Conservation (phyloP, 2,797 vertebrate genomes). For the Phaenicophaeus curvirostris region DNA sequence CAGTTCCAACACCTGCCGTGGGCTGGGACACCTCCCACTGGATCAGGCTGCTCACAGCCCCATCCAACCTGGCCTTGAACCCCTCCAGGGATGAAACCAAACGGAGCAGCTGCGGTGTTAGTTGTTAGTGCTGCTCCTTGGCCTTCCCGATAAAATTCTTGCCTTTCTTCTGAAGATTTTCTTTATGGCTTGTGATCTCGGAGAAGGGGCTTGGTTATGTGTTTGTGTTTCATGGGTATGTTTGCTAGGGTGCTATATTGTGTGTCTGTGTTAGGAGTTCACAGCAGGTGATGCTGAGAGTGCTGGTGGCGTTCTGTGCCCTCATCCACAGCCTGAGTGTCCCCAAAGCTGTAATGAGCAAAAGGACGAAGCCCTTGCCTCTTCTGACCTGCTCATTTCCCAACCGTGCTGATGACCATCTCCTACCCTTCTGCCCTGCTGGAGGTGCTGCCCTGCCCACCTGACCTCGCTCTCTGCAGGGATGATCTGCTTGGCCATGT, state of each 20-base stretch:
- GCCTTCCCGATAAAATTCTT: background rate
- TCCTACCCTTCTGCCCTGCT: background rate
- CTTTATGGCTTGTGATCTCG: background rate
- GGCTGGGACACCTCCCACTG: too few relatives aligned
- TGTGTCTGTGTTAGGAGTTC: background rate
- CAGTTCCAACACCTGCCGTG: too few relatives aligned
- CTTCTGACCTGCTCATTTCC: background rate
- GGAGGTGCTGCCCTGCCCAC: background rate
- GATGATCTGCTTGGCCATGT: constrained; percentile 14
- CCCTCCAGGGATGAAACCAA: too few relatives aligned
- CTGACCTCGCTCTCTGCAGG: constrained; percentile 17
- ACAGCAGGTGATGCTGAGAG: background rate
- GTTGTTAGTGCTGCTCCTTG: too few relatives aligned
- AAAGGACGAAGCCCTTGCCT: background rate
- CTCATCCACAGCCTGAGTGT: too few relatives aligned
- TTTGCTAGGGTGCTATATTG: background rate
- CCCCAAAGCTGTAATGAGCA: background rate
- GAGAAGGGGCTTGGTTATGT: background rate
- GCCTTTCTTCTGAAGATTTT: background rate
- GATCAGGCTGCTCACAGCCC: too few relatives aligned
- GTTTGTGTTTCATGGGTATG: fast-evolving
- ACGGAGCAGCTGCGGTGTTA: too few relatives aligned
- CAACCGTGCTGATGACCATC: background rate
- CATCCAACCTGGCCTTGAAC: too few relatives aligned
- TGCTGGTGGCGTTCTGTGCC: fast-evolving